phyloP scores from a whole-genome alignment of 2,113 vertebrate species.

The Ahaetulla prasina region DNA sequence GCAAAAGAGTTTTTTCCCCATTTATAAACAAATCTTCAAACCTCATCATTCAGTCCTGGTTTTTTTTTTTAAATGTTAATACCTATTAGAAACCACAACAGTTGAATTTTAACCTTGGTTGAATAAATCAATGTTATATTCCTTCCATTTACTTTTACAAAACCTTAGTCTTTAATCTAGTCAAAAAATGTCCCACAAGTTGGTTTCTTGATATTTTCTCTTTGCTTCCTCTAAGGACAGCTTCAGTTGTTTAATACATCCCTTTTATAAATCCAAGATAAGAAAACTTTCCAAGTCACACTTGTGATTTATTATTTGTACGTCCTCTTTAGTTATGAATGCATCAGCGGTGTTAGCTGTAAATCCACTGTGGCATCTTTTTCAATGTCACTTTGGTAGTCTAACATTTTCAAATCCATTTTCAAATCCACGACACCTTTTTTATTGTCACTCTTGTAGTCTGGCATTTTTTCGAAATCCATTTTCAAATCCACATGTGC shows the following conservation, averaged over 20 bases:
- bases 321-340: background rate
- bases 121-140: background rate
- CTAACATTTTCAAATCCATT: background rate
- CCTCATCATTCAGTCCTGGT: background rate
- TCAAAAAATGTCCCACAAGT: background rate
- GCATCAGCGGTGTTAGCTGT: background rate
- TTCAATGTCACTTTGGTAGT: background rate
- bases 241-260: background rate
- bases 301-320: background rate
- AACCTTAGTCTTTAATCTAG: background rate
- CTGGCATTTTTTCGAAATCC: background rate
- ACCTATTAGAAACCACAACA: background rate
- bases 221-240: background rate
- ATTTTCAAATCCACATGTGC: background rate
- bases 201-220: background rate
- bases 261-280: background rate
- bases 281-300: background rate
- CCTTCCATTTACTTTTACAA: background rate
- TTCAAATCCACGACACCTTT: background rate
- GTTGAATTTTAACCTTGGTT: background rate
- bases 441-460: background rate
- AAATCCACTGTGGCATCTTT: background rate
- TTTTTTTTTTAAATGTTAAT: background rate
- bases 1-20: background rate
- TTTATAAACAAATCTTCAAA: background rate